phyloP scores from a whole-genome alignment of 2,113 vertebrate genomes.

The Callionymus lyra region DNA sequence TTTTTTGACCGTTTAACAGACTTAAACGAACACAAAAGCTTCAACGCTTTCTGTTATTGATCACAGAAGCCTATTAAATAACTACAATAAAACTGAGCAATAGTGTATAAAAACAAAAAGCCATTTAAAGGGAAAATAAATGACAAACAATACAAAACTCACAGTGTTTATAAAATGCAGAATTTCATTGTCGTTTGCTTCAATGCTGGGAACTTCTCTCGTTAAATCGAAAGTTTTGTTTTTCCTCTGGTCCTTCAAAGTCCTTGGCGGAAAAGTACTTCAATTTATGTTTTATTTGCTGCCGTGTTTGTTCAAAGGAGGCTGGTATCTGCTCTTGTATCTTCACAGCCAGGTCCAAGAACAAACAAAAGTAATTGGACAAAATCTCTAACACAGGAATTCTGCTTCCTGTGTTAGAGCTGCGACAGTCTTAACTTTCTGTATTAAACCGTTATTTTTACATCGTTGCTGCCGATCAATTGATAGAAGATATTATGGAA shows the following conservation, averaged over 20 bases:
- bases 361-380: constrained; percentile 32
- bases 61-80: no score
- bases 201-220: background rate
- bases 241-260: no score
- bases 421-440: background rate
- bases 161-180: no score
- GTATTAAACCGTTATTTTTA: background rate
- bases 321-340: constrained; percentile 14
- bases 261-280: background rate
- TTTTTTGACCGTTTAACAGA: no score
- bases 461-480: background rate
- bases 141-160: no score
- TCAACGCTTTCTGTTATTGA: no score
- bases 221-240: background rate
- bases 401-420: constrained; percentile 7
- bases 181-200: background rate
- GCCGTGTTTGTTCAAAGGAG: constrained; percentile 9
- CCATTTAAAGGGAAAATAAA: no score
- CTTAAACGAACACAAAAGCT: no score
- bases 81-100: no score
- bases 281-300: constrained; percentile 5
- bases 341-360: constrained; percentile 29
- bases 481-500: background rate
- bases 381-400: constrained; percentile 8
- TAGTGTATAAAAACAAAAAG: no score